Base-by-base conservation (phyloP, 2,888 invertebrate species). In the Pasiphila rectangulata region DNA sequence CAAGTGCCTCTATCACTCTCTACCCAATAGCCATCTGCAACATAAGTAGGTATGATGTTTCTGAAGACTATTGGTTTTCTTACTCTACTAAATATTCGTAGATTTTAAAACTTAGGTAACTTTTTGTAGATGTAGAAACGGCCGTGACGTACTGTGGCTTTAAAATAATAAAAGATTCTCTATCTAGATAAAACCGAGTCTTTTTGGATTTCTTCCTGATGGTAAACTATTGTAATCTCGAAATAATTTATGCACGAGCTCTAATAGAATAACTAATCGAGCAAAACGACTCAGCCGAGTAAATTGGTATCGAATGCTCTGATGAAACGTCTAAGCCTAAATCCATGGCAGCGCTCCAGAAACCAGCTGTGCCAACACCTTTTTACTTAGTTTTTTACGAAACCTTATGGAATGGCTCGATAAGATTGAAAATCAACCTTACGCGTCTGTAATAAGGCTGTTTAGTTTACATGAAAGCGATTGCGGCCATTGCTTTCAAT, bases 321-420 rank as follows among this genome's bases (percentile, higher is more conserved):
- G 53, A 35, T 54, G 56, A 55, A 54, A 48, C 45, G 34, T 38
- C 45, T 50, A 44, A 50, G 41, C 51, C 43, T 38, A 37, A 57
- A 63, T 57, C 39, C 39, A 45, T 63, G 71, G 68, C 67, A 73
- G 61, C 58, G 64, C 61, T 59, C 55, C 52, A 63, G 46, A 59
- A 59, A 57, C 67, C 79, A 83, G 83, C 81, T 82, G 82, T 72
- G 62, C 69, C 59, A 75, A 73, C 69, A 69, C 61, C 65, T 70
- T 68, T 73, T 61, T 71, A 70, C 51, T 65, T 63, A 61, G 63
- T 65, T 65, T 61, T 66, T 66, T 63, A 69, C 72, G 75, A 75
- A 70, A 68, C 58, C 60, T 68, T 74, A 42, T 66, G 67, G 56
- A 55, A 71, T 47, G 17, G 17, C 16, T 32, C 32, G 16, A 2